Conservation (phyloP, 2,888 invertebrate species). For the Drosophila anomalata region DNA sequence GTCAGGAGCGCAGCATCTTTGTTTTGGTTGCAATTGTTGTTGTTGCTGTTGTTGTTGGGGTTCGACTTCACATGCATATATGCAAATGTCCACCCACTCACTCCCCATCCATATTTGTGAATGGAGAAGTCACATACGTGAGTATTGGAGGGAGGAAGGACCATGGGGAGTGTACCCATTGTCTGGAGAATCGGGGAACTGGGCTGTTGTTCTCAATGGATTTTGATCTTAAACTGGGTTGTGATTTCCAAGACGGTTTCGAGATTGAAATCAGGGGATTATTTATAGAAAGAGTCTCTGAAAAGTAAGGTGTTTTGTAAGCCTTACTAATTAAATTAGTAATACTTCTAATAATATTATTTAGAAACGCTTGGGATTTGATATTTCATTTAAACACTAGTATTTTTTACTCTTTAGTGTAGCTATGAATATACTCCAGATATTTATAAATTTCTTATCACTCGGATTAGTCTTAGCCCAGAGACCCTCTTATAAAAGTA, state of each 20-base stretch:
- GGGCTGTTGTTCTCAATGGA: constrained; percentile 13
- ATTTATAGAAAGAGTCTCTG: neutral
- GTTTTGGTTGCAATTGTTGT: constrained; percentile 39
- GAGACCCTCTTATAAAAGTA: neutral
- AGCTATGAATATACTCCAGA: neutral
- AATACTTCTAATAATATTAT: neutral
- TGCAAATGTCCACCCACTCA: constrained; percentile 21
- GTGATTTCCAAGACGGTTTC: neutral
- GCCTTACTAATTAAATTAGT: neutral
- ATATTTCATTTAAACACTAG: too few species aligned
- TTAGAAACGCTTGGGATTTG: neutral
- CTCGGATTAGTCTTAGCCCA: neutral
- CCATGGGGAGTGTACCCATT: constrained; percentile 1
- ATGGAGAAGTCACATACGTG: constrained; percentile 4
- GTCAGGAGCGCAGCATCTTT: constrained; percentile 61
- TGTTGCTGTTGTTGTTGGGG: constrained; percentile 8
- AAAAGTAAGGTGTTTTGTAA: neutral
- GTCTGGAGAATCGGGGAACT: constrained; percentile 6
- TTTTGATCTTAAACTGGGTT: constrained; percentile 3
- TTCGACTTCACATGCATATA: constrained; percentile 25
- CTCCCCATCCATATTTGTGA: neutral
- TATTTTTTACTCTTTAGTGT: neutral
- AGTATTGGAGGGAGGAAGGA: neutral
- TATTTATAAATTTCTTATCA: neutral
- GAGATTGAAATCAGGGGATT: neutral